Percentiles rank a stretch among this genome's conserved stretches.
phyloP scores from a whole-genome alignment of 2,888 invertebrate species.

The Machimus atricapillus region DNA sequence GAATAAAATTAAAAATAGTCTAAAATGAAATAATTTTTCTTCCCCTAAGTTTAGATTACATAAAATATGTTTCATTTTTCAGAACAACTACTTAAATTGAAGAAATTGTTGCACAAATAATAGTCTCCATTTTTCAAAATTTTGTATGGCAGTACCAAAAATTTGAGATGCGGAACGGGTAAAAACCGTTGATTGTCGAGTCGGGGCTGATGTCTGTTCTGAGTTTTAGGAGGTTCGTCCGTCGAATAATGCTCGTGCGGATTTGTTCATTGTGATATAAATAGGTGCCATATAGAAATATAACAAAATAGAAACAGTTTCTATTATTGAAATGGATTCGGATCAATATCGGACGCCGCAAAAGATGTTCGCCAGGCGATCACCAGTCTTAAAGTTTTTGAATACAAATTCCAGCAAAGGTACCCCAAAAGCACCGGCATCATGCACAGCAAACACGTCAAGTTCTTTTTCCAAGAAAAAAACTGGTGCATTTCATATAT shows the following conservation, averaged over 20 bases:
- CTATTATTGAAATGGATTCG: conserved; percentile 7
- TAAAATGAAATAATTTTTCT: neutral
- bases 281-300: neutral
- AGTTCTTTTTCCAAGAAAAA: neutral
- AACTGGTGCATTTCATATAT: conserved; percentile 50
- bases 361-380: conserved; percentile 14
- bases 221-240: neutral
- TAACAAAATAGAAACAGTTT: neutral
- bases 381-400: conserved; percentile 19
- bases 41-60: neutral
- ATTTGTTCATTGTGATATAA: neutral
- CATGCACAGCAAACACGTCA: conserved; percentile 29
- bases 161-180: neutral
- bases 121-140: neutral
- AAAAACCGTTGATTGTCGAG: conserved; percentile 2
- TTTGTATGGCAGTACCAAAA: neutral
- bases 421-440: conserved; percentile 10
- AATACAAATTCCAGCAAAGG: neutral
- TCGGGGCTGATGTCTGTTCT: neutral
- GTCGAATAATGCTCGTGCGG: neutral
- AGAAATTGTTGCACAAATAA: neutral
- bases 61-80: neutral
- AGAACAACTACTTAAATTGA: neutral
- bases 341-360: conserved; percentile 40
- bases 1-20: neutral